Evolutionary conservation across 2,797 vertebrate species (phyloP).

Genomic region (Lutjanus argentimaculatus): DNA sequence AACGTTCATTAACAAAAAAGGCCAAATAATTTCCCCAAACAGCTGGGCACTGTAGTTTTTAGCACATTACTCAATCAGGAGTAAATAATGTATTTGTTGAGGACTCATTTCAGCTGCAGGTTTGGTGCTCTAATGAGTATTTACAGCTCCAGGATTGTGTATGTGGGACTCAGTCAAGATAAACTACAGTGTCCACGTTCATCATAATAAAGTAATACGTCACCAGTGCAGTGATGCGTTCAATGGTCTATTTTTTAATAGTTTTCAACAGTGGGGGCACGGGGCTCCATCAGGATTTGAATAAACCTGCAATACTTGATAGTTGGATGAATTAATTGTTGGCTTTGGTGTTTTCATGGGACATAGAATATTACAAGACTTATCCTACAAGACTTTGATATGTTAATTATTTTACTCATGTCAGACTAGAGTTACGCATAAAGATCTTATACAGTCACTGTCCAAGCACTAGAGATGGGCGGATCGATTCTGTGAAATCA

Average conservation of each 20-base stretch:
- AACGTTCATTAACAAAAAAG: neutral
- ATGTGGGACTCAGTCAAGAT: constrained; percentile 1
- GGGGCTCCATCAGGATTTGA: neutral
- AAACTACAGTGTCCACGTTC: neutral
- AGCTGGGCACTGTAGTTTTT: neutral
- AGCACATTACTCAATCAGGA: neutral
- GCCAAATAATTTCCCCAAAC: constrained; percentile 1
- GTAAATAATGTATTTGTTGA: neutral
- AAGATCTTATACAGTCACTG: neutral
- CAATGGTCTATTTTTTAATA: neutral
- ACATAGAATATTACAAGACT: neutral
- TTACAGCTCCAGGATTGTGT: neutral
- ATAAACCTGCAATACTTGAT: neutral
- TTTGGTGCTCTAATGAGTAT: neutral
- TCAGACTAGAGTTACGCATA: neutral
- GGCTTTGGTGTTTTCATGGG: neutral
- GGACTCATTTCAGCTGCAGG: constrained; percentile 2
- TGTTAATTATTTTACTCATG: neutral
- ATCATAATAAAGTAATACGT: neutral
- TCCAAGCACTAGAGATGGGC: too few relatives aligned
- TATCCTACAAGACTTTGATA: neutral
- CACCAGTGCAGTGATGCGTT: neutral
- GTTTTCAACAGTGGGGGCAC: neutral
- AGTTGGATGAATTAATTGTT: neutral
- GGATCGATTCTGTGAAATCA: too few relatives aligned